Evolutionary conservation across 2,797 vertebrate species (phyloP).

Genomic region (Calcarius lapponicus): DNA sequence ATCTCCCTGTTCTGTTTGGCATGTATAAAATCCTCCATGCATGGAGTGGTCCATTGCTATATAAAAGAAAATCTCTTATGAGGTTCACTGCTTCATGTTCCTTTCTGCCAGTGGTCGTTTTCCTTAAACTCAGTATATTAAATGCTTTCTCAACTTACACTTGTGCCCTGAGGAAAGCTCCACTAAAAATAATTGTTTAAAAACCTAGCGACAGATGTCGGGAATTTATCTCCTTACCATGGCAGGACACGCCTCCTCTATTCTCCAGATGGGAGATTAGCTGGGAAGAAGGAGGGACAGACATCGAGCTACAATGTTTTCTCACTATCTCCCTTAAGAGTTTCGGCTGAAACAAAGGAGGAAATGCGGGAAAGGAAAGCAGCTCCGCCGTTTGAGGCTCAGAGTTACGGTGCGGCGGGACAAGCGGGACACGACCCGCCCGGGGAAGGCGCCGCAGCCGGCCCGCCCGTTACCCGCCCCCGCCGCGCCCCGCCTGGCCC

Average conservation of each 20-base stretch:
- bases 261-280: not conserved
- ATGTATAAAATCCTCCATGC: not conserved
- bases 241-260: not conserved
- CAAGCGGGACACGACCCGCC: accelerated
- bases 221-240: not conserved
- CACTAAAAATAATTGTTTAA: not conserved
- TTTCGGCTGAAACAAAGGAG: too few relatives aligned
- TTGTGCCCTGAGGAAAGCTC: not conserved
- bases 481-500: not conserved
- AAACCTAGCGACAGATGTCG: not conserved
- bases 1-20: not conserved
- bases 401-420: accelerated
- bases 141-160: not conserved
- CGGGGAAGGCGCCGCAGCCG: too few relatives aligned
- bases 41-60: accelerated
- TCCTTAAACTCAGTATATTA: not conserved
- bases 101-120: not conserved
- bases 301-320: not conserved
- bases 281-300: not conserved
- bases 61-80: not conserved
- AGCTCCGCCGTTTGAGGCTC: not conserved
- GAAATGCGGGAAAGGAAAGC: too few relatives aligned
- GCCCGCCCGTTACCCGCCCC: not conserved
- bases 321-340: not conserved
- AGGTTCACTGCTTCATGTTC: not conserved